These are phyloP conservation scores for Pedicia rivosa DNA, from an alignment of 2,888 invertebrate genomes.

Conservation along the genomic window DNA sequence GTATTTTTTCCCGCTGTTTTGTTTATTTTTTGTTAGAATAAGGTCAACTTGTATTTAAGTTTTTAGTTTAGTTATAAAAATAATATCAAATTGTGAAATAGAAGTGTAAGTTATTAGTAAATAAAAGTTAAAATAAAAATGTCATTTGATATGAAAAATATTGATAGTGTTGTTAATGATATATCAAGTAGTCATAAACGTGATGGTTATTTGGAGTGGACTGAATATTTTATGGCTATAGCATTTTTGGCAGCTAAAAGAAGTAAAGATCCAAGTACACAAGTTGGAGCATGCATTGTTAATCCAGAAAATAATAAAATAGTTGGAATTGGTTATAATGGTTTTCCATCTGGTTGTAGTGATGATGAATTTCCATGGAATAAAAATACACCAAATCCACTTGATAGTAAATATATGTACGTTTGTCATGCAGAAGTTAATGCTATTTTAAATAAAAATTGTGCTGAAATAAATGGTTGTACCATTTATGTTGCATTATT, in stretches of 20 bases:
- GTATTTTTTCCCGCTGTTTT: no score
- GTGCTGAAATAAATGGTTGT: slow-evolving; percentile 57
- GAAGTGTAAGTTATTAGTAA: no score
- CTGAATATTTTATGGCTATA: slow-evolving; percentile 91
- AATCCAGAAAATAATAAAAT: slow-evolving; percentile 64
- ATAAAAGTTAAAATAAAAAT: no score
- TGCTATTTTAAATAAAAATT: slow-evolving; percentile 85
- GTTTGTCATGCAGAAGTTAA: slow-evolving; percentile 98
- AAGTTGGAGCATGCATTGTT: slow-evolving; percentile 93
- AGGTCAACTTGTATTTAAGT: no score
- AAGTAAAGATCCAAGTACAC: slow-evolving; percentile 86
- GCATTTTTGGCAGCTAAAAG: slow-evolving; percentile 82
- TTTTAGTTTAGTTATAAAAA: no score
- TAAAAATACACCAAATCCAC: slow-evolving; percentile 39
- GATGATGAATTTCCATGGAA: slow-evolving; percentile 88
- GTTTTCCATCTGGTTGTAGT: slow-evolving; percentile 80
- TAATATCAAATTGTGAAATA: no score
- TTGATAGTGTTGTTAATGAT: no score
- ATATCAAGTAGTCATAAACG: no score
- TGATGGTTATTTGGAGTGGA: slow-evolving; percentile 61
- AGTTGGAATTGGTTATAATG: slow-evolving; percentile 92
- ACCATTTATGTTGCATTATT: slow-evolving; percentile 80
- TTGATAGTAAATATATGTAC: slow-evolving; percentile 71
- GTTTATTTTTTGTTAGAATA: no score
- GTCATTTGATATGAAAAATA: no score